Percentiles rank a stretch among this genome's conserved stretches.
Conservation (phyloP, 2,113 vertebrate species). For the Microtus pennsylvanicus region DNA sequence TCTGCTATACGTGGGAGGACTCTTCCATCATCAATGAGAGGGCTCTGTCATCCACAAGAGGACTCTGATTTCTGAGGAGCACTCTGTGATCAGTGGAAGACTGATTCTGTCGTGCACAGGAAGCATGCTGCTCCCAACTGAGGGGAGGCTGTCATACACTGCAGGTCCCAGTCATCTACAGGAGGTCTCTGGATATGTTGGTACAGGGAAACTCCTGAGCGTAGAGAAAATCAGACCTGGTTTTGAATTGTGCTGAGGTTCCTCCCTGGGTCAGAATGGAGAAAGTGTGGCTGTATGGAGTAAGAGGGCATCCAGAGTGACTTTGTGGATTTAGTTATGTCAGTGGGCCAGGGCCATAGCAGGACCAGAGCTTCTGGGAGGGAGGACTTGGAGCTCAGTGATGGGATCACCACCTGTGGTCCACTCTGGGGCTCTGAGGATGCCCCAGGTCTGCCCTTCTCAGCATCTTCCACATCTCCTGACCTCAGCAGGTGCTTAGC, state of each 20-base stretch:
- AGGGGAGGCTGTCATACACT: not conserved
- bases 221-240: not conserved
- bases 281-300: too few species aligned
- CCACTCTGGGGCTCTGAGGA: not conserved
- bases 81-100: not conserved
- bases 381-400: not conserved
- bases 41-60: not conserved
- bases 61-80: not conserved
- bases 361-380: not conserved
- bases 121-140: too few species aligned
- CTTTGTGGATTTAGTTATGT: fast-evolving
- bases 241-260: not conserved
- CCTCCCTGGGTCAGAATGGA: not conserved
- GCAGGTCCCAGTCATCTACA: too few species aligned
- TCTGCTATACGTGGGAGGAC: not conserved
- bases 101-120: not conserved
- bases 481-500: not conserved
- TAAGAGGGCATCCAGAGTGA: too few species aligned
- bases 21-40: not conserved
- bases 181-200: not conserved
- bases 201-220: not conserved
- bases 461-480: too few species aligned
- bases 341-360: not conserved
- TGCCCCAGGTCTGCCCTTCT: not conserved
- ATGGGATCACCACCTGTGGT: too few species aligned